These are phyloP conservation scores for Dasyornis broadbenti DNA, from an alignment of 2,113 vertebrate genomes.

Conservation along the genomic window DNA sequence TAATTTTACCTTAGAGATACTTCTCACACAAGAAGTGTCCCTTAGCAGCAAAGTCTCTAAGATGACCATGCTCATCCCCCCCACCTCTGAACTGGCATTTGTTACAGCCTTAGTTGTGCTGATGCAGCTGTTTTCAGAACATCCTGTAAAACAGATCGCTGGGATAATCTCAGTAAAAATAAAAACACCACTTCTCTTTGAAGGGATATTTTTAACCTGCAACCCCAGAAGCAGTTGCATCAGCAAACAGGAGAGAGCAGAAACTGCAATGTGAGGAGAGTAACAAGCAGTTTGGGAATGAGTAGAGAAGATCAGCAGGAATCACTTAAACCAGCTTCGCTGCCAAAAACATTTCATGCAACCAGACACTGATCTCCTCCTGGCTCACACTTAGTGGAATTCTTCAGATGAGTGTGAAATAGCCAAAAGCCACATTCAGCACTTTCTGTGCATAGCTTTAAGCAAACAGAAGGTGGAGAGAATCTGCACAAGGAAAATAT, in stretches of 20 bases:
- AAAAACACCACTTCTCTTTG: not conserved
- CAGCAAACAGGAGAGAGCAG: not conserved
- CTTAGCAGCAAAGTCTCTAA: not conserved
- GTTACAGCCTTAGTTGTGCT: not conserved
- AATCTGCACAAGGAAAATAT: not conserved
- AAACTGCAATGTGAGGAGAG: not conserved
- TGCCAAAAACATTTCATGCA: not conserved
- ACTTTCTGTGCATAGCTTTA: not conserved
- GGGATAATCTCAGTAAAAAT: not conserved
- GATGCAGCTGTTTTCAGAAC: not conserved
- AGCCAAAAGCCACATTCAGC: not conserved
- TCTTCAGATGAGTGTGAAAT: not conserved
- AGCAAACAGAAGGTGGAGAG: not conserved
- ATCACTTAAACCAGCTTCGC: not conserved
- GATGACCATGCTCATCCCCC: not conserved
- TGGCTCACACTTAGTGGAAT: not conserved
- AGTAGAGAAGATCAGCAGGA: not conserved
- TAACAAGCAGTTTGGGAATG: not conserved
- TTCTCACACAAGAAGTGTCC: not conserved
- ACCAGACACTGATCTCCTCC: not conserved
- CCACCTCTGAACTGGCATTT: not conserved
- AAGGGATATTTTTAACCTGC: slow-evolving; percentile 15
- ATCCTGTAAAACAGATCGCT: not conserved
- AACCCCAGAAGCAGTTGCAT: not conserved
- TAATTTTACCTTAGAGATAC: not conserved